Base-by-base conservation (phyloP, 2,797 vertebrate species). In the Microcaecilia unicolor region DNA sequence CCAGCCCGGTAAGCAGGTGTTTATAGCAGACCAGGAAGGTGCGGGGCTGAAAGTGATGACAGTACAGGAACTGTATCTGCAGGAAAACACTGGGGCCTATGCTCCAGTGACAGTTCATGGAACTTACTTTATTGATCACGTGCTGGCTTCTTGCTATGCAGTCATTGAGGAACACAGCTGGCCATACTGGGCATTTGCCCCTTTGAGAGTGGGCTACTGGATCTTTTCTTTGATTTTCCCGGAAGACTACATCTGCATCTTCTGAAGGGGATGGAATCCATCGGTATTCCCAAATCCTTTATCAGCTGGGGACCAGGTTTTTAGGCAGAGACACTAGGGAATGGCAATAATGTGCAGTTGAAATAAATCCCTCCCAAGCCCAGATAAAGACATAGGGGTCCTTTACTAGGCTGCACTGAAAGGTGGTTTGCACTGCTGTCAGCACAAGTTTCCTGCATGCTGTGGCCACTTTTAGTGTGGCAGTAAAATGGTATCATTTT, bases 141-240 rank as follows among this genome's bases (percentile, higher is more conserved):
- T 98, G 48, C 80, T 97, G 25, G 88, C 94, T 34, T 99, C 95
- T 18, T 99, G 95, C 76, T 99, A 99, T 58, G 95, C 95, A 1
- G 91, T 91, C 58, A 80, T 96, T 32, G 85, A 92, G 72, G 86
- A 96, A 77, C 95, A 99, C 68, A 53, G 76, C 51, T 87, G 90
- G 80, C 94, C 95, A 9, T 95, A 98, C 64, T 79, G 85, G 75
- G 90, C 91, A 11, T 89, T 99, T 48, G 87, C 90, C 16, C 95
- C 93, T 3, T 77, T 97, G 57, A 83, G 94, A 61, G 60, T 93
- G 52, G 78, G 73, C 49, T 80, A 94, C 60, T 72, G 78, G 64
- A 48, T 90, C 66, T 85, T 87, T 51, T 81, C 86, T 4, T 53
- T n/a, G n/a, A n/a, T n/a, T n/a, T n/a, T n/a, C n/a, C n/a, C n/a